Evolutionary conservation across 1,140 invertebrate genomes (phyloP).

Genomic region (Euwallacea fornicatus): DNA sequence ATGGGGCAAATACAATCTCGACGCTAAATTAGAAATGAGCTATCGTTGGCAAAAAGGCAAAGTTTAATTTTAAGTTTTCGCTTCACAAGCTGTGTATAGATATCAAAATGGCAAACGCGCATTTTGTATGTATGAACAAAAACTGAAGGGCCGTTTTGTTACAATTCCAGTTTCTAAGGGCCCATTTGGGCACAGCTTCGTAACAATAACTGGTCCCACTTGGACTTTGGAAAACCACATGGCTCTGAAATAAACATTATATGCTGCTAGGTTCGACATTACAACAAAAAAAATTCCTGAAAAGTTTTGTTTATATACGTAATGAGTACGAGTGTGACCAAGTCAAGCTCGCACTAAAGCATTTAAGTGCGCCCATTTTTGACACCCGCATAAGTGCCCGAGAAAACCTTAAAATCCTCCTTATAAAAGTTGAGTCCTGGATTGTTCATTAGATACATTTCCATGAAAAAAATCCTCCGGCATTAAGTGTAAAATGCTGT

Average conservation of each 20-base stretch:
- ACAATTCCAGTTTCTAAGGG: slow-evolving; percentile 36
- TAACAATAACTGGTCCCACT: slow-evolving; percentile 37
- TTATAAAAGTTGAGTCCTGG: no score
- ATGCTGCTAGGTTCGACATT: slow-evolving; percentile 22
- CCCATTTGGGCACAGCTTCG: slow-evolving; percentile 36
- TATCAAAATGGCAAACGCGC: slow-evolving; percentile 34
- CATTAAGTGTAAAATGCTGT: slow-evolving; percentile 24
- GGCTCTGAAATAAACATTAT: slow-evolving; percentile 37
- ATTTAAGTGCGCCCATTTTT: neutral
- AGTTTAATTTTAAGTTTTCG: slow-evolving; percentile 19
- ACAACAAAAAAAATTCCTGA: slow-evolving; percentile 2
- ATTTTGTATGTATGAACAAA: slow-evolving; percentile 40
- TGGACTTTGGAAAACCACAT: slow-evolving; percentile 37
- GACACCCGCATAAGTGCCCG: no score
- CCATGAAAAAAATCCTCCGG: neutral
- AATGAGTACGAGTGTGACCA: neutral
- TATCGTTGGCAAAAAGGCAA: neutral
- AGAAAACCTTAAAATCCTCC: no score
- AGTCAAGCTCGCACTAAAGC: neutral
- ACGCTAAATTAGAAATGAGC: no score
- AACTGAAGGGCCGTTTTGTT: slow-evolving; percentile 39
- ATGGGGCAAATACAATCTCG: no score
- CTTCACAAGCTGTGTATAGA: neutral
- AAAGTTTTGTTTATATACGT: neutral
- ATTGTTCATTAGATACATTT: no score